A percentile compares a stretch with the other conserved stretches of the same genome.
Conservation (phyloP, 2,888 invertebrate genomes). For the Gymnocheta viridis region DNA sequence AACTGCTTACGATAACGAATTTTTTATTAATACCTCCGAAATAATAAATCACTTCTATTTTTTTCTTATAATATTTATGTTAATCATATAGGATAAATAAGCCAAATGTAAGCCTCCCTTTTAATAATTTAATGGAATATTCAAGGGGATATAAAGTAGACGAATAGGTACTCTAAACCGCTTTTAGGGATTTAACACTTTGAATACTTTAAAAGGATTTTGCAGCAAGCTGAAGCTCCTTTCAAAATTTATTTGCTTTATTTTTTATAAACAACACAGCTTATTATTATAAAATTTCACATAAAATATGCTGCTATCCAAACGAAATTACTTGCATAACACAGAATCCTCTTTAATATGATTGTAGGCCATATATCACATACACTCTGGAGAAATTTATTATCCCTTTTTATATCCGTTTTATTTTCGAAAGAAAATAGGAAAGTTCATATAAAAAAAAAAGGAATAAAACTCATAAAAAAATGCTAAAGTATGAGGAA, state of each 20-base stretch:
- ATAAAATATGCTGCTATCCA: neutral
- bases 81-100: too few relatives aligned
- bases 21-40: too few relatives aligned
- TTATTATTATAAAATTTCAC: neutral
- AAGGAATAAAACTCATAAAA: neutral
- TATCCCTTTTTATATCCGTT: neutral
- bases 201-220: neutral
- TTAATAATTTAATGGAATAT: too few relatives aligned
- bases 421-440: neutral
- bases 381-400: neutral
- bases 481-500: neutral
- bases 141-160: too few relatives aligned
- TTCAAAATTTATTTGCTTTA: too few relatives aligned
- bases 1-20: too few relatives aligned
- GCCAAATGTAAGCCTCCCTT: too few relatives aligned
- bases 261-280: too few relatives aligned
- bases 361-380: conserved; percentile 40
- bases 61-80: too few relatives aligned
- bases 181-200: neutral
- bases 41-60: too few relatives aligned
- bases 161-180: neutral
- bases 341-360: conserved; percentile 6
- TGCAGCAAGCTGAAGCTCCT: neutral
- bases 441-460: neutral
- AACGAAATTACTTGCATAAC: neutral